Base-by-base conservation (phyloP, 1,140 invertebrate species). In the Varroa destructor region DNA sequence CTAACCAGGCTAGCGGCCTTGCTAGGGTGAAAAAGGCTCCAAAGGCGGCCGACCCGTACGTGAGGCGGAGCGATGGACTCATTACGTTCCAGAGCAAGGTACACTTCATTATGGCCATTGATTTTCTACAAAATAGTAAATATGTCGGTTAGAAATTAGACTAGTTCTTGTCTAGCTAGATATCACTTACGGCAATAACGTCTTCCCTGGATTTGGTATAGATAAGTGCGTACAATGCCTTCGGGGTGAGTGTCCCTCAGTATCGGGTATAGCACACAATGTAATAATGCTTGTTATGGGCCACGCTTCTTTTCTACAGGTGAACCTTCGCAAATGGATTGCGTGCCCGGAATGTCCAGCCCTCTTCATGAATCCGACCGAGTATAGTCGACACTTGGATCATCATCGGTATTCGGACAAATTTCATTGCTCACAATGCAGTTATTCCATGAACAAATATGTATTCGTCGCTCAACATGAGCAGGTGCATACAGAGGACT, bases 401-500 rank as follows among this genome's bases (percentile, higher is more conserved):
- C 54, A 51, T 72, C 25, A 71, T 55, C 64, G 57, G 43, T 74
- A 42, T 40, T 25, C 37, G 37, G 56, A 73, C 56, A 55, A 73
- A 40, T 72, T 43, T 36, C 42, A 55, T 58, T 72, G 57, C 57
- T n/a, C 58, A 74, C 74, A 73, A 75, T 76, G n/a, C 73, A 72
- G 56, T 74, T 75, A 56, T 73, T 74, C 57, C 74, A 75, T 72
- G 76, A 77, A 55, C 54, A 67, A 67, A 40, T 67, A 67, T 46
- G 61, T 67, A 5, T 67, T 67, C 61, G 61, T 92, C 8, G 77
- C 83, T n/a, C 83, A 85, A 3, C 90, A 93, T 79, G 80, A 83
- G 1, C 85, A 85, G 75, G 88, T 91, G 0, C 91, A 93, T 78
- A 85, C 87, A 3, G 82, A 85, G 5, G 88, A 90, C 75, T 93